Conservation (phyloP, 2,113 vertebrate genomes). For the Otolemur garnettii region DNA sequence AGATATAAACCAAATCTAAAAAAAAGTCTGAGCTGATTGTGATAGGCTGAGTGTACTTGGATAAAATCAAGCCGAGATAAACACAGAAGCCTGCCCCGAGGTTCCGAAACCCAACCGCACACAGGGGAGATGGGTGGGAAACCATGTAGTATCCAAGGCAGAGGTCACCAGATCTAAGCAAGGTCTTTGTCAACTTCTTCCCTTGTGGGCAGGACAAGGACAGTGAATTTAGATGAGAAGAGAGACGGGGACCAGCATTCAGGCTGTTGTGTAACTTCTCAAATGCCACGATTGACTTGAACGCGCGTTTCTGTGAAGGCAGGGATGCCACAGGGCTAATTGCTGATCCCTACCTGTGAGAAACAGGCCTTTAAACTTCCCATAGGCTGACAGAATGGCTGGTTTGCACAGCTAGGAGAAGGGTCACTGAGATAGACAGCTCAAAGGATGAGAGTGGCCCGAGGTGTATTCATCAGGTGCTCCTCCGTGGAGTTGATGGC, state of each 20-base stretch:
- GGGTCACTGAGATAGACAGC: neutral
- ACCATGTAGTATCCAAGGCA: neutral
- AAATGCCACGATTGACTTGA: fast-evolving
- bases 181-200: neutral
- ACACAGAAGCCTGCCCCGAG: neutral
- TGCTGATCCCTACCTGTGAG: too few relatives aligned
- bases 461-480: neutral
- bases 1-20: neutral
- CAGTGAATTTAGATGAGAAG: neutral
- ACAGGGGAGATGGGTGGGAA: neutral
- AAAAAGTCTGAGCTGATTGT: neutral
- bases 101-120: neutral
- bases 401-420: neutral
- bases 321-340: neutral
- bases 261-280: too few relatives aligned
- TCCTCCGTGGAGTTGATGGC: fast-evolving
- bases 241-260: neutral
- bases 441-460: neutral
- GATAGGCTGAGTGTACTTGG: neutral
- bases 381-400: neutral
- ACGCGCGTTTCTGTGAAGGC: neutral
- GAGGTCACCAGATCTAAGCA: neutral
- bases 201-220: neutral
- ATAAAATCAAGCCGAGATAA: neutral
- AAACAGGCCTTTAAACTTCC: neutral